Base-by-base conservation (phyloP, 2,888 invertebrate genomes). In the Drosophila aldrichi region DNA sequence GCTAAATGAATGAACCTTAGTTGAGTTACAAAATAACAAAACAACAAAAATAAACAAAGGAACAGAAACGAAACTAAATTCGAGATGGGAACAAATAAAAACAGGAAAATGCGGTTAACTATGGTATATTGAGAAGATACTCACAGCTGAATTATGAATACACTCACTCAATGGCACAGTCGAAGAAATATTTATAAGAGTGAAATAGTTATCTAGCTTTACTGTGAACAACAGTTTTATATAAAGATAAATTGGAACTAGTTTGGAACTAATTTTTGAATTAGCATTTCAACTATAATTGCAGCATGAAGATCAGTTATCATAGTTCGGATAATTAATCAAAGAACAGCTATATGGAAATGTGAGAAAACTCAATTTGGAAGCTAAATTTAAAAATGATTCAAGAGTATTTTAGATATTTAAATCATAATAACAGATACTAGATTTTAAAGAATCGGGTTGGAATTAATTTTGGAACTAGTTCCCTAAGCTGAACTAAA, bases 1-100 rank as follows among this genome's bases (percentile, higher is more conserved):
- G 83, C 79, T 68, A 79, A 79, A 79, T 79, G 80, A 82, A 82
- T 81, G 81, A 81, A 70, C 79, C 78, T 75, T 71, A 84, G 82
- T 85, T 87, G 62, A 77, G 82, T 82, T 81, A 79, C 81, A 82
- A 71, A 71, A 82, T 70, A 84, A 76, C 61, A 29, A 29, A 29
- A 60, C 14, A 60, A 22, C 14, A 44, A 58, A 55, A 22, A 44
- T 22, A 54, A 57, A 32, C 38, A 49, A 18, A 40, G 16, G 3
- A 25, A 54, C n/a, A n/a, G 29, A 54, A 25, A 54, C n/a, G n/a
- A 25, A 36, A 36, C 38, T n/a, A 41, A 65, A 58, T 41, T 51
- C 25, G 25, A 22, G 44, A 43, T 51, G 56, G 41, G 34, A 57
- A 38, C 38, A 51, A 58, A 57, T 12, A 46, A 49, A 54, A 62